Percentiles rank a stretch among this genome's conserved stretches.
Conservation (phyloP, 2,797 vertebrate species). For the Acrocephalus scirpaceus region DNA sequence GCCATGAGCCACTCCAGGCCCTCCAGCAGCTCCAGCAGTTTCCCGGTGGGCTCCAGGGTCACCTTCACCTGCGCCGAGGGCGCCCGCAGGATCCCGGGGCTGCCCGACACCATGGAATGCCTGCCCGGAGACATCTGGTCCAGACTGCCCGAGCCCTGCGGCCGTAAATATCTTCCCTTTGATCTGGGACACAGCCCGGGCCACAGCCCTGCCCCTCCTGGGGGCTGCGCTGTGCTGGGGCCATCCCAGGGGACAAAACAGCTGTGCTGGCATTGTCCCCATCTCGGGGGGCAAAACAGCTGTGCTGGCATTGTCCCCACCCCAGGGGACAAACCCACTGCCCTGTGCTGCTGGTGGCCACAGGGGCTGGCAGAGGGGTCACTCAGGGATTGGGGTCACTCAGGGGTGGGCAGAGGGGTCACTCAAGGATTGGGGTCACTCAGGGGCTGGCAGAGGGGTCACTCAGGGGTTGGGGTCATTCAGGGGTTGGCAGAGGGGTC, state of each 20-base stretch:
- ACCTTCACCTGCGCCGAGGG: background rate
- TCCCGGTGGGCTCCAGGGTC: background rate
- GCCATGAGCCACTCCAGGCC: background rate
- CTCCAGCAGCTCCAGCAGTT: background rate
- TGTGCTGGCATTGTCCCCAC: background rate
- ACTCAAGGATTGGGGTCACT: too few species aligned
- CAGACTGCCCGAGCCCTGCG: slow-evolving; percentile 11
- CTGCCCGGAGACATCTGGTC: slow-evolving; percentile 25
- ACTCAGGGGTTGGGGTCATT: too few species aligned
- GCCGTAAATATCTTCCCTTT: background rate
- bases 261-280: too few species aligned
- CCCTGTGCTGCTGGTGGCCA: too few species aligned
- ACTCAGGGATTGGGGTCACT: too few species aligned
- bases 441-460: too few species aligned
- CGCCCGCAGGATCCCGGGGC: background rate
- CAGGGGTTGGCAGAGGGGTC: too few species aligned
- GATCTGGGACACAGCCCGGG: background rate
- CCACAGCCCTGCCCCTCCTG: accelerated
- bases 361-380: too few species aligned
- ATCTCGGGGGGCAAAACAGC: too few species aligned
- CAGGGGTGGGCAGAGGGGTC: too few species aligned
- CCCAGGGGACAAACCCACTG: too few species aligned
- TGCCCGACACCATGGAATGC: background rate
- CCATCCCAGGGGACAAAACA: too few species aligned
- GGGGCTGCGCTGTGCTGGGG: background rate